Percentiles rank a stretch among this genome's conserved stretches.
These are phyloP conservation scores for Scyliorhinus canicula DNA, from an alignment of 2,797 vertebrate species.

Conservation along the genomic window DNA sequence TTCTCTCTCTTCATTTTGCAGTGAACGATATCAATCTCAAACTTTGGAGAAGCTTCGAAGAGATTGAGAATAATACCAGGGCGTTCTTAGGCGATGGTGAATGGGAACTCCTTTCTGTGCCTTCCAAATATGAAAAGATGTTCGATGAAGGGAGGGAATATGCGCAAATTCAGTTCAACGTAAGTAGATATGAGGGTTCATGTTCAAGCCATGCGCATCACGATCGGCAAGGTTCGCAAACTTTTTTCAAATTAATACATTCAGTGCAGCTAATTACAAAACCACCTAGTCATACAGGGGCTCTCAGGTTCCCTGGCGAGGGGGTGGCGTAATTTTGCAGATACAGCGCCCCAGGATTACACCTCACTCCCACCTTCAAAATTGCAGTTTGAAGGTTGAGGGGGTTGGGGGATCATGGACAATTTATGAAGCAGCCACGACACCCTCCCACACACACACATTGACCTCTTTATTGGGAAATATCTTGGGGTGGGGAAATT, in stretches of 20 bases:
- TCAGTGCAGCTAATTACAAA: not conserved
- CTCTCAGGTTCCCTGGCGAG: not conserved
- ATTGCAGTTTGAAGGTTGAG: not conserved
- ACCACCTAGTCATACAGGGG: not conserved
- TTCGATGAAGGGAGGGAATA: constrained; percentile 59
- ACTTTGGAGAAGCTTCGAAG: constrained; percentile 65
- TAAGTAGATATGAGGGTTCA: constrained; percentile 47
- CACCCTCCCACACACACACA: not conserved
- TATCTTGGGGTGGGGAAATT: not conserved
- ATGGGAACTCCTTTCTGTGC: constrained; percentile 77
- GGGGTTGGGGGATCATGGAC: not conserved
- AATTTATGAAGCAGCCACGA: not conserved
- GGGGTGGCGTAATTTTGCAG: not conserved
- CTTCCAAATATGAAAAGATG: constrained; percentile 60
- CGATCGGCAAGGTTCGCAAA: not conserved
- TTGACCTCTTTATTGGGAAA: not conserved
- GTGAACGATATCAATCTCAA: constrained; percentile 74
- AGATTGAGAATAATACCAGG: constrained; percentile 61
- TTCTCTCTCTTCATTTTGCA: constrained; percentile 43
- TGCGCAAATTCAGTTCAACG: constrained; percentile 76
- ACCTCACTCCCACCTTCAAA: not conserved
- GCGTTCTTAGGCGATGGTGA: constrained; percentile 73
- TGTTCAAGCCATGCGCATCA: not conserved
- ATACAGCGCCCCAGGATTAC: not conserved
- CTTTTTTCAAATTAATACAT: not conserved